Percentiles rank a stretch among this genome's conserved stretches.
Evolutionary conservation across 2,113 vertebrate species (phyloP).

Genomic region (Hemicordylus capensis): DNA sequence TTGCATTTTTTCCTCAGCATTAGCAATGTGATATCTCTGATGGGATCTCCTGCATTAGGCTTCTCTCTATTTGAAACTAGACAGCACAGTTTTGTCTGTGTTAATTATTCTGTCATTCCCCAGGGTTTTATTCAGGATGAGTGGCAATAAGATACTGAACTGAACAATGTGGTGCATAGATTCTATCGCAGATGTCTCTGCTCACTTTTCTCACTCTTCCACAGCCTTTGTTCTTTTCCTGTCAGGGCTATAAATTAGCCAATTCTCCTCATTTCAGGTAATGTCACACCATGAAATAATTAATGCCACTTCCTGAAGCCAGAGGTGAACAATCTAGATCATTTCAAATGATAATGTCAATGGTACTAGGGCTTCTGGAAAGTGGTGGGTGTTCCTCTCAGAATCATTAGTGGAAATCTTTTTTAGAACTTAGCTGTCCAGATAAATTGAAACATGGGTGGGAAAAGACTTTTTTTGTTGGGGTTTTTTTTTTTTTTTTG

Average conservation of each 20-base stretch:
- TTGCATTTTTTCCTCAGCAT: neutral
- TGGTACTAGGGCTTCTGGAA: neutral
- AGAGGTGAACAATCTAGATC: neutral
- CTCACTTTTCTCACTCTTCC: neutral
- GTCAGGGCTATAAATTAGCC: neutral
- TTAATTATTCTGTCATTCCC: conserved; percentile 34
- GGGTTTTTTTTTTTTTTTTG: too few species aligned
- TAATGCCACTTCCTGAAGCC: neutral
- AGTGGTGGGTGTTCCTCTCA: neutral
- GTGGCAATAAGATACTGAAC: neutral
- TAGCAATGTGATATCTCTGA: conserved; percentile 30
- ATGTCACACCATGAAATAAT: neutral
- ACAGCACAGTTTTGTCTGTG: conserved; percentile 36
- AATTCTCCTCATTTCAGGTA: neutral
- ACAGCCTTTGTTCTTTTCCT: neutral
- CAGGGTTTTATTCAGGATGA: conserved; percentile 31
- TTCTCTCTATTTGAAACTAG: conserved; percentile 53
- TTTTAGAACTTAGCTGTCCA: neutral
- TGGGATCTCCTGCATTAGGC: conserved; percentile 19
- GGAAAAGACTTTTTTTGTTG: neutral
- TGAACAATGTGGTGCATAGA: conserved; percentile 10
- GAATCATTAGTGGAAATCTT: neutral
- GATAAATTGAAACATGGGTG: neutral
- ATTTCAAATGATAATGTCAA: neutral
- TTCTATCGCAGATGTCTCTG: neutral